A percentile compares a stretch with the other conserved stretches of the same genome.
phyloP scores from a whole-genome alignment of 2,888 invertebrate genomes.

The Patella caerulea region DNA sequence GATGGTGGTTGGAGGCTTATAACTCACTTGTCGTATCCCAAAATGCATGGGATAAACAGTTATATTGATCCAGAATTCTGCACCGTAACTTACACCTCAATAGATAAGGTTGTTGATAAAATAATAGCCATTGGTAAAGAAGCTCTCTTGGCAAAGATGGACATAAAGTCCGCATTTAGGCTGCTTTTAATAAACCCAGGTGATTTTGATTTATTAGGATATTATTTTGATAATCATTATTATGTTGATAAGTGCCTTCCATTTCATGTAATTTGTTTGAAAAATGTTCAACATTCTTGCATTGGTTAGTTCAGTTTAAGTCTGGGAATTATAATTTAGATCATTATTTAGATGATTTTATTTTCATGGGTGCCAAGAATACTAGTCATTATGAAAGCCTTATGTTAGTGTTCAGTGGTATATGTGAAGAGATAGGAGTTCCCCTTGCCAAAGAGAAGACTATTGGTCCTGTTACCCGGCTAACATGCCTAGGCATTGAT shows the following conservation, averaged over 20 bases:
- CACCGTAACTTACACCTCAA: slow-evolving; percentile 28
- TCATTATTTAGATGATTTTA: too few relatives aligned
- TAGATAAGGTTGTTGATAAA: slow-evolving; percentile 30
- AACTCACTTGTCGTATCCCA: slow-evolving; percentile 29
- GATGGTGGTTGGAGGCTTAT: too few relatives aligned
- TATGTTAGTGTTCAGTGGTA: too few relatives aligned
- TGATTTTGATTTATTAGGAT: slow-evolving; percentile 34
- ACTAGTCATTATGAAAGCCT: too few relatives aligned
- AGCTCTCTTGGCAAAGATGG: slow-evolving; percentile 27
- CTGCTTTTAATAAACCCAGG: slow-evolving; percentile 28
- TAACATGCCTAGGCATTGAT: too few relatives aligned
- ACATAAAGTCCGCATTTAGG: slow-evolving; percentile 36
- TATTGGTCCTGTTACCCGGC: too few relatives aligned
- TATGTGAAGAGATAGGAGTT: too few relatives aligned
- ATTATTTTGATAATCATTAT: slow-evolving; percentile 22
- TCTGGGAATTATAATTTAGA: background rate
- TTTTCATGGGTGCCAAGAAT: too few relatives aligned
- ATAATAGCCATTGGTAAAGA: slow-evolving; percentile 23
- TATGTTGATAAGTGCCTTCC: slow-evolving; percentile 28
- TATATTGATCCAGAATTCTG: slow-evolving; percentile 24
- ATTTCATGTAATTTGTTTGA: too few relatives aligned
- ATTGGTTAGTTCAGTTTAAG: too few relatives aligned
- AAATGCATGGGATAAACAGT: slow-evolving; percentile 23
- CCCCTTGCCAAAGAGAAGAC: too few relatives aligned
- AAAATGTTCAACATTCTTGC: too few relatives aligned